Percentiles rank a stretch among this genome's conserved stretches.
Conservation (phyloP, 1,140 invertebrate species). For the Musca domestica region DNA sequence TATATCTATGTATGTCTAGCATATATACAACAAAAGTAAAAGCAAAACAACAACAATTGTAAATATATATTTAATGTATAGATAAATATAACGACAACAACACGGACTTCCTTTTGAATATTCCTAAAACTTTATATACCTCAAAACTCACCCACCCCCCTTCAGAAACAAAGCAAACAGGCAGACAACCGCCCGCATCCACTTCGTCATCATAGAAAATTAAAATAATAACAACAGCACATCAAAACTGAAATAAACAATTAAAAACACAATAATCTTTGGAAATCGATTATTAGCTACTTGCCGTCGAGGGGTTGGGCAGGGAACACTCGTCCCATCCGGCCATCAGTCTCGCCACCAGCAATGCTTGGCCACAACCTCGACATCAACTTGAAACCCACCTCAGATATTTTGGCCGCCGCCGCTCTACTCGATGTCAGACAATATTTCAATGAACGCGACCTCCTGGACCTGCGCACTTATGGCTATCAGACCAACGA, state of each 20-base stretch:
- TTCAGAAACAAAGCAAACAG: not conserved
- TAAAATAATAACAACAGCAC: too few species aligned
- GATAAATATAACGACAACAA: not conserved
- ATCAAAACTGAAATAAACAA: too few species aligned
- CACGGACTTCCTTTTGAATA: constrained; percentile 2
- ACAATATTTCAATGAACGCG: constrained; percentile 14
- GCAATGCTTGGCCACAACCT: not conserved
- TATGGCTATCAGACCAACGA: constrained; percentile 7
- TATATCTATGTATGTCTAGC: too few species aligned
- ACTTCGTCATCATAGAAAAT: too few species aligned
- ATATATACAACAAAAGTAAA: too few species aligned
- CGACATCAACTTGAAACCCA: not conserved
- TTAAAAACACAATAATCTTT: too few species aligned
- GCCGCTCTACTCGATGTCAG: not conserved
- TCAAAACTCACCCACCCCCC: not conserved
- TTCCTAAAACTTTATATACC: constrained; percentile 18
- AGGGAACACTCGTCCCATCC: too few species aligned
- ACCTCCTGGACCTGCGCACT: constrained; percentile 11
- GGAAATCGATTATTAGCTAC: too few species aligned
- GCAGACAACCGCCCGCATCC: not conserved
- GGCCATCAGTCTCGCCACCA: too few species aligned
- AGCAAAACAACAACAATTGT: not conserved
- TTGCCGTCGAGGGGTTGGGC: too few species aligned
- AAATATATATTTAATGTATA: not conserved
- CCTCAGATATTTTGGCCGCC: not conserved